Evolutionary conservation across 2,888 invertebrate genomes (phyloP), one percentile per base, ranked within the genome.

Genomic region (Oscheius myriophilus): DNA sequence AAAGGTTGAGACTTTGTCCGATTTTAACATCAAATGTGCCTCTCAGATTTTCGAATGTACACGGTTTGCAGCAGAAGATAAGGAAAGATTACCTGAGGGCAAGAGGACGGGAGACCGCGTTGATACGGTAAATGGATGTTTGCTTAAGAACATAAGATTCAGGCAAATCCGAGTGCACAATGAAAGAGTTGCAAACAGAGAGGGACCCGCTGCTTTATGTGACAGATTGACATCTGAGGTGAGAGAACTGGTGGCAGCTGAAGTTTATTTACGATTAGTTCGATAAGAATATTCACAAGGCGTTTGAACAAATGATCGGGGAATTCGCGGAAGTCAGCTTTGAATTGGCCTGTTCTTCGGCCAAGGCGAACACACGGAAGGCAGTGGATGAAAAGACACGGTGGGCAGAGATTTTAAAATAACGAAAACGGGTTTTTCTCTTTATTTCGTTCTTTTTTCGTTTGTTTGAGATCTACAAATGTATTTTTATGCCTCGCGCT

Each of bases 91-190:
- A 46, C 39, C 26, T 45, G 1, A 18, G 18, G 33, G 26, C 46
- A 16, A 23, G 46, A 46, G 61, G 49, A n/a, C 49, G 39, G 9
- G 61, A 61, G 49, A 49, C 61, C 2, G 61, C 61, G 3, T 9
- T 61, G 9, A 46, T 26, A 33, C 21, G 61, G 61, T 61, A 25
- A 9, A 33, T 46, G 23, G 45, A 33, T 4, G 26, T 16, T 14
- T 6, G 16, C 16, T 54, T 26, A 16, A 23, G n/a, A 12, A 25
- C 12, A 33, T 42, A n/a, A 12, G 23, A 23, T 42, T 45, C n/a
- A 61, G 61, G 49, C 61, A 61, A 46, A 61, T 61, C 25, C 46
- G 49, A 9, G 26, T 61, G 3, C 46, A 61, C 46, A 46, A 61
- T 9, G 18, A 49, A 25, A 11, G 14, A 26, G 18, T 49, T n/a